phyloP scores from a whole-genome alignment of 2,113 vertebrate species.

The Ciconia stormi region DNA sequence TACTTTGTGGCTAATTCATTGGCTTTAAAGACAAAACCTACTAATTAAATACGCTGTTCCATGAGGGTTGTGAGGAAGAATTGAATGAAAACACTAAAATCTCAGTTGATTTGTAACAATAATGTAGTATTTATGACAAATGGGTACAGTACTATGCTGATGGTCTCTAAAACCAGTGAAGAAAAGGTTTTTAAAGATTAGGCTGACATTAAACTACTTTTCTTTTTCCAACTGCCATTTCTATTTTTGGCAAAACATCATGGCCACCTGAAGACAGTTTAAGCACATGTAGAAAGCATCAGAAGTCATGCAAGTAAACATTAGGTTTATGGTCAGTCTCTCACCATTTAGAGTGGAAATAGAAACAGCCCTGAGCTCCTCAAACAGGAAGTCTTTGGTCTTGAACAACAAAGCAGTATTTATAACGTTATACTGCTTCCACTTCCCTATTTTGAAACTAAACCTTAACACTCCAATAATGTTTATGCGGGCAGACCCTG shows the following conservation, averaged over 20 bases:
- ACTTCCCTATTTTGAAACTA: background rate
- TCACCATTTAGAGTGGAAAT: background rate
- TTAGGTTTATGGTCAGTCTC: background rate
- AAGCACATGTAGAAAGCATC: background rate
- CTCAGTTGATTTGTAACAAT: background rate
- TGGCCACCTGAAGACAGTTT: background rate
- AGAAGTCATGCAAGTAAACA: slow-evolving; percentile 1
- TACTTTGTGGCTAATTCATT: background rate
- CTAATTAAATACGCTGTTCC: background rate
- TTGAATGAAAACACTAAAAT: background rate
- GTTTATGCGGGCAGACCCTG: background rate
- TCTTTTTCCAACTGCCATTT: background rate
- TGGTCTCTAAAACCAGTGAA: background rate
- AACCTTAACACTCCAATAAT: background rate
- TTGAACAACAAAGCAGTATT: background rate
- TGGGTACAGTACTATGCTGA: too few species aligned
- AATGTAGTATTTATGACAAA: background rate
- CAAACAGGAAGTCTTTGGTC: slow-evolving; percentile 43
- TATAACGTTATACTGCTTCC: background rate
- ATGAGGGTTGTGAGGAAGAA: background rate
- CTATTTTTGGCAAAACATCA: background rate
- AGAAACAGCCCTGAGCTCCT: background rate
- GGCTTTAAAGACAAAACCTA: background rate
- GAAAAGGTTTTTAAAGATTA: background rate
- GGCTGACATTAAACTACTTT: background rate